Conservation (phyloP, 2,113 vertebrate genomes). For the Siniperca knerii region DNA sequence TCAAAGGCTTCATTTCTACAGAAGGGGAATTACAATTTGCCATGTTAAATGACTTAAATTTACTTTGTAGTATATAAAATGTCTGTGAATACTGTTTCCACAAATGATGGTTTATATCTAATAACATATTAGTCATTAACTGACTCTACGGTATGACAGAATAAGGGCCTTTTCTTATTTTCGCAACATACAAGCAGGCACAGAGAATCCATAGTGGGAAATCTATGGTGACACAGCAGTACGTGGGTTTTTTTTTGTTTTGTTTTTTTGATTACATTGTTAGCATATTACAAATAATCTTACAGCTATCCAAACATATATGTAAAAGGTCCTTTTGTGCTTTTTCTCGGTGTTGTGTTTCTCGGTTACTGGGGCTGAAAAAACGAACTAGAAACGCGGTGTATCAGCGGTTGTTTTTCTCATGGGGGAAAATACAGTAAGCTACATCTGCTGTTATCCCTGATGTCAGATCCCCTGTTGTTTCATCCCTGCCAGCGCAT, state of each 20-base stretch:
- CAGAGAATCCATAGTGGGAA: not conserved
- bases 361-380: not conserved
- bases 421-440: not conserved
- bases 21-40: not conserved
- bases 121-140: not conserved
- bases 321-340: not conserved
- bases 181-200: not conserved
- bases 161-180: not conserved
- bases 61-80: not conserved
- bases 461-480: conserved; percentile 22
- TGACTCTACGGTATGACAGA: not conserved
- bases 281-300: not conserved
- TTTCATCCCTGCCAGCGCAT: conserved; percentile 16
- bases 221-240: conserved; percentile 51
- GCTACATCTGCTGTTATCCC: conserved; percentile 34
- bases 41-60: not conserved
- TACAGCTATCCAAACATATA: not conserved
- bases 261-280: not conserved
- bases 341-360: not conserved
- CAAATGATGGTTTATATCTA: not conserved
- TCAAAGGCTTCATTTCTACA: not conserved
- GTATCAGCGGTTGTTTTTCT: conserved; percentile 34
- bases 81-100: not conserved
- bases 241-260: not conserved
- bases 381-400: conserved; percentile 9